Evolutionary conservation across 1,140 invertebrate genomes (phyloP).

Genomic region (Lepidurus arcticus): DNA sequence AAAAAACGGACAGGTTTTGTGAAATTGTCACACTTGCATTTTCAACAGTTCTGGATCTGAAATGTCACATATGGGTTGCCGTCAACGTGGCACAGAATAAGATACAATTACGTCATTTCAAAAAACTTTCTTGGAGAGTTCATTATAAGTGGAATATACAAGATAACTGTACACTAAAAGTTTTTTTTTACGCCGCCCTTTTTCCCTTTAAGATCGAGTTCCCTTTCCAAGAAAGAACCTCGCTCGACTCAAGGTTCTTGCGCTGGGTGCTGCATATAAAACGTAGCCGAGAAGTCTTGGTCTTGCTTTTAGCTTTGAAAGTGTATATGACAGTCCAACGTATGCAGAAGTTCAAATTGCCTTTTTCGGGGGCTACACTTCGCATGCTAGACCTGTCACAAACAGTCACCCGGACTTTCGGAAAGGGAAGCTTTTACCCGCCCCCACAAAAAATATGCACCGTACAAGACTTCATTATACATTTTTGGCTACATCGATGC

Average conservation of each 20-base stretch:
- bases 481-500: not conserved
- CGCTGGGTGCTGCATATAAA: not conserved
- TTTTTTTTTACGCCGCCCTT: too few species aligned
- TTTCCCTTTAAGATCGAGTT: too few species aligned
- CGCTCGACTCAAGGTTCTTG: not conserved
- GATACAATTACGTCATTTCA: too few species aligned
- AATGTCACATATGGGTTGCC: too few species aligned
- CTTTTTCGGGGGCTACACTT: not conserved
- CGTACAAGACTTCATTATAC: slow-evolving; percentile 11
- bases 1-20: too few species aligned
- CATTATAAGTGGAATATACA: too few species aligned
- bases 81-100: too few species aligned
- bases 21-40: too few species aligned
- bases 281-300: not conserved
- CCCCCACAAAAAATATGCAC: not conserved
- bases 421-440: not conserved
- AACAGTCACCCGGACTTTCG: not conserved
- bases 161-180: too few species aligned
- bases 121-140: too few species aligned
- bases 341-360: slow-evolving; percentile 3
- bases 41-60: too few species aligned
- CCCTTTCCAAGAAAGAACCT: too few species aligned
- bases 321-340: not conserved
- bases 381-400: slow-evolving; percentile 4
- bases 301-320: not conserved